A percentile compares a stretch with the other conserved stretches of the same genome.
These are phyloP conservation scores for Xestia xanthographa DNA, from an alignment of 2,888 invertebrate species.

Conservation along the genomic window DNA sequence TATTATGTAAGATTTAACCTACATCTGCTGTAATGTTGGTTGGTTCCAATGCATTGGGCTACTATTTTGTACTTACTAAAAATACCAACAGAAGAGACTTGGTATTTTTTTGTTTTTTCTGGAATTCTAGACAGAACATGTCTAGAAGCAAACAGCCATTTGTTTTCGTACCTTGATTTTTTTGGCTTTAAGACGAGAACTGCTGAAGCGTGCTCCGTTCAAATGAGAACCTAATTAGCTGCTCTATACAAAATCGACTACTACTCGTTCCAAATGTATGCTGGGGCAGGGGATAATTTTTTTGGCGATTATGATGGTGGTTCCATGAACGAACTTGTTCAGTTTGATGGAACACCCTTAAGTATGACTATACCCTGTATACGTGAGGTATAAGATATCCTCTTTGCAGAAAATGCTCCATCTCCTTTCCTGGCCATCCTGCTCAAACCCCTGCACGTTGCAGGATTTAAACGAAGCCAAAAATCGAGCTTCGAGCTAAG, in stretches of 20 bases:
- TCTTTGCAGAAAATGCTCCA: not conserved
- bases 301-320: not conserved
- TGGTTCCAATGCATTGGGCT: not conserved
- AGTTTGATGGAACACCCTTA: not conserved
- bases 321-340: not conserved
- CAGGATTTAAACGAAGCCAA: not conserved
- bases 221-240: not conserved
- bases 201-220: not conserved
- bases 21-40: not conserved
- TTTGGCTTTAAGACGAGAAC: too few relatives aligned
- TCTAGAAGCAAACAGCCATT: not conserved
- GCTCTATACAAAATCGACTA: not conserved
- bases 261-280: not conserved
- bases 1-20: not conserved
- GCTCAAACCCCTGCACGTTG: not conserved
- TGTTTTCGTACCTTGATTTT: not conserved
- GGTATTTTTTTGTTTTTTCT: not conserved
- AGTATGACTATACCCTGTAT: not conserved
- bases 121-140: not conserved
- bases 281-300: not conserved
- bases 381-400: not conserved
- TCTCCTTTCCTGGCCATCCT: not conserved
- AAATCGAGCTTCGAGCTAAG: not conserved
- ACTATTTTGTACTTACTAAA: too few relatives aligned
- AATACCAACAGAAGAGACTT: too few relatives aligned